Base-by-base conservation (phyloP, 2,888 invertebrate genomes). In the Parnassius apollo region DNA sequence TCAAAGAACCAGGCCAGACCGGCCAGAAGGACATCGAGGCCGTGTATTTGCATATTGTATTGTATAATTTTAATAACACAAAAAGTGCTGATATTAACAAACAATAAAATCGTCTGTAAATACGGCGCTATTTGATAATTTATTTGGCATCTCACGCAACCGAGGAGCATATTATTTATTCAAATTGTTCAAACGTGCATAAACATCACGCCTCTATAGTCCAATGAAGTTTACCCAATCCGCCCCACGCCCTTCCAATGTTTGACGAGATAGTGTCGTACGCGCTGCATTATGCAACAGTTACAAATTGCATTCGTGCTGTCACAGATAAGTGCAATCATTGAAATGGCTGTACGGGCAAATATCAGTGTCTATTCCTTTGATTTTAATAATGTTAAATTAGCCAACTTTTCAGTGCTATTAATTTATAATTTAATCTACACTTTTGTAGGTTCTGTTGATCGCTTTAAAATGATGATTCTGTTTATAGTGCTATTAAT, bases 261-360 rank as follows among this genome's bases (percentile, higher is more conserved):
- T 59, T 60, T 59, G 64, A 64, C 60, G 57, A 60, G 64, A 64
- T 57, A 50, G 56, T 53, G 63, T 63, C 62, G 61, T 62, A 61
- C 64, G 57, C 66, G 62, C 62, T 75, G 73, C 71, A 74, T 71
- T 65, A 74, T 75, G 72, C 74, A 75, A 66, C 65, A 72, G 75
- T 69, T 71, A 71, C 72, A 73, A 71, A 74, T 75, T 73, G 73
- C 69, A 71, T 68, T 67, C 67, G 67, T 63, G 68, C 62, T 67
- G 68, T 67, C 68, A 61, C 61, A 65, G 69, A 67, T 64, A 64
- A 60, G 64, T 51, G 55, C 64, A 61, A 55, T 60, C 61, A 54
- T 53, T 65, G 58, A 55, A 65, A 61, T 57, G 46, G 62, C 25
- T 45, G 54, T 57, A 52, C 53, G 52, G 52, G 64, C 57, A 46